These are phyloP conservation scores for Ophonus ardosiacus DNA, from an alignment of 2,888 invertebrate genomes.

Conservation along the genomic window DNA sequence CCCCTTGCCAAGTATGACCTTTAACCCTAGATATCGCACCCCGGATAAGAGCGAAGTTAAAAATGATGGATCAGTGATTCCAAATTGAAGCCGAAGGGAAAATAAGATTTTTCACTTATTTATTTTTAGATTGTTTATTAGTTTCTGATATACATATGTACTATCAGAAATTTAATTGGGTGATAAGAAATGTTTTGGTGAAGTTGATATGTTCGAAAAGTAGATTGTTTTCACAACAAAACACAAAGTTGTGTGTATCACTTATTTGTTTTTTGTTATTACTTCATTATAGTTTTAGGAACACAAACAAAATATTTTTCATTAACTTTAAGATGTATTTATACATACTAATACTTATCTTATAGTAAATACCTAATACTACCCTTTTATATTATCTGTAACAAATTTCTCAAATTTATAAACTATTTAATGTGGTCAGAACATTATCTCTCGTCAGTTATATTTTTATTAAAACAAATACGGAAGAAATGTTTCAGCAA, in stretches of 20 bases:
- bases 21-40: background rate
- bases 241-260: background rate
- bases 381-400: too few species aligned
- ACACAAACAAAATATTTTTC: too few species aligned
- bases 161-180: background rate
- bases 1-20: background rate
- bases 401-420: too few species aligned
- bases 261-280: too few species aligned
- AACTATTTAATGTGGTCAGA: too few species aligned
- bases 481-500: too few species aligned
- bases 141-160: background rate
- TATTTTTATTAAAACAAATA: too few species aligned
- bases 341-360: too few species aligned
- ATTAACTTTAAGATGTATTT: too few species aligned
- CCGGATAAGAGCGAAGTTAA: background rate
- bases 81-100: background rate
- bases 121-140: background rate
- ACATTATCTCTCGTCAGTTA: too few species aligned
- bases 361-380: too few species aligned
- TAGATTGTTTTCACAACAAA: background rate
- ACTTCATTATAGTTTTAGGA: too few species aligned
- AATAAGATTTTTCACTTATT: background rate
- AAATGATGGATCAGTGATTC: background rate
- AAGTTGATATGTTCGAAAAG: background rate
- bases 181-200: background rate